phyloP scores from a whole-genome alignment of 2,888 invertebrate genomes.

The Melinopterus prodromus region DNA sequence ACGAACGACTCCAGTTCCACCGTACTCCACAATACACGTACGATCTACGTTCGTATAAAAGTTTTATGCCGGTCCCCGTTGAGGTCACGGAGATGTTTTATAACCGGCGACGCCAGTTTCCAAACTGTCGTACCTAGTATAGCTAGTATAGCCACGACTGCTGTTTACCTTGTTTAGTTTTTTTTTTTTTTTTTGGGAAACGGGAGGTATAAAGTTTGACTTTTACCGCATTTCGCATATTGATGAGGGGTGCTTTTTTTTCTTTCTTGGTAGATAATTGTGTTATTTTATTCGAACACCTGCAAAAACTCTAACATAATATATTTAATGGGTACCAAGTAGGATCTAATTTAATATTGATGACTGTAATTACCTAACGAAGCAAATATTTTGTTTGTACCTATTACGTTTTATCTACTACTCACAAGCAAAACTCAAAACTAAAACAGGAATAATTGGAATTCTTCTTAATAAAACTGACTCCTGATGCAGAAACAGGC shows the following conservation, averaged over 20 bases:
- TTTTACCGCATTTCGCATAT: neutral
- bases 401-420: neutral
- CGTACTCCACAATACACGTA: neutral
- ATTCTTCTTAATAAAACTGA: too few species aligned
- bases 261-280: too few species aligned
- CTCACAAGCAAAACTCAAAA: too few species aligned
- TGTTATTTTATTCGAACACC: too few species aligned
- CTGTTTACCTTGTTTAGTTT: neutral
- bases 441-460: too few species aligned
- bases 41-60: neutral
- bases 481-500: too few species aligned
- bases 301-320: too few species aligned
- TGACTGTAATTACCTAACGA: too few species aligned
- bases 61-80: neutral
- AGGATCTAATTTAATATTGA: too few species aligned
- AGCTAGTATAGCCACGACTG: neutral
- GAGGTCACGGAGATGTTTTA: neutral
- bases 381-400: neutral
- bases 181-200: neutral
- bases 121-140: neutral
- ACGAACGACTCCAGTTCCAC: neutral
- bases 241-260: neutral
- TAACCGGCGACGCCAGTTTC: neutral
- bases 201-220: neutral
- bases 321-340: too few species aligned